These are phyloP conservation scores for Diglossa cyanea DNA, from an alignment of 2,797 vertebrate genomes.

Conservation along the genomic window DNA sequence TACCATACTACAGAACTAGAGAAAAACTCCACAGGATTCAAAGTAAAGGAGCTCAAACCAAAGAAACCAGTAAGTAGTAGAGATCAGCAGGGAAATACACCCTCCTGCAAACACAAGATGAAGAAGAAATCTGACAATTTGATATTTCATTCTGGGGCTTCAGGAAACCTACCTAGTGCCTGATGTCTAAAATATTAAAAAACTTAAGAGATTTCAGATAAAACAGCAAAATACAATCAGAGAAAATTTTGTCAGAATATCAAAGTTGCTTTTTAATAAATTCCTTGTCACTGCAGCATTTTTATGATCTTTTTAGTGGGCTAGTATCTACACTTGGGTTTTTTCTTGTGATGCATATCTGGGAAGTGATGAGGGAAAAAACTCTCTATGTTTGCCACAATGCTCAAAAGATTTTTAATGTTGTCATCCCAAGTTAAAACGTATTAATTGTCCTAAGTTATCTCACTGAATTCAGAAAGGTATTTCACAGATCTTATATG, in stretches of 20 bases:
- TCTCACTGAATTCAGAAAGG: neutral
- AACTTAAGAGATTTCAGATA: neutral
- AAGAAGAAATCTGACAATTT: neutral
- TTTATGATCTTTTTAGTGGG: neutral
- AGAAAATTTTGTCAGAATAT: conserved; percentile 28
- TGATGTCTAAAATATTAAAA: conserved; percentile 6
- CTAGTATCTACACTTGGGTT: neutral
- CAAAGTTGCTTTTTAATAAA: conserved; percentile 5
- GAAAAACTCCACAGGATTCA: neutral
- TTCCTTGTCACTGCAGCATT: neutral
- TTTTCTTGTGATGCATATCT: neutral
- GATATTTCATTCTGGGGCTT: neutral
- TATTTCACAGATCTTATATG: neutral
- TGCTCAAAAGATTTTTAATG: neutral
- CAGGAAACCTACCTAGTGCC: neutral
- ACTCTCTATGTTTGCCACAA: neutral
- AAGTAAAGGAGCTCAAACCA: neutral
- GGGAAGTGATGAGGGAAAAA: neutral
- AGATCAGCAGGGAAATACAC: neutral
- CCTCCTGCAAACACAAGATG: neutral
- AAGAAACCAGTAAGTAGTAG: neutral
- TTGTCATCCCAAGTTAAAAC: neutral
- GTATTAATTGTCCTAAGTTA: neutral
- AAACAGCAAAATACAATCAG: neutral
- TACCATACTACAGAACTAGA: neutral